Conservation (phyloP, 1,140 invertebrate genomes). For the Platyscapa corneri region DNA sequence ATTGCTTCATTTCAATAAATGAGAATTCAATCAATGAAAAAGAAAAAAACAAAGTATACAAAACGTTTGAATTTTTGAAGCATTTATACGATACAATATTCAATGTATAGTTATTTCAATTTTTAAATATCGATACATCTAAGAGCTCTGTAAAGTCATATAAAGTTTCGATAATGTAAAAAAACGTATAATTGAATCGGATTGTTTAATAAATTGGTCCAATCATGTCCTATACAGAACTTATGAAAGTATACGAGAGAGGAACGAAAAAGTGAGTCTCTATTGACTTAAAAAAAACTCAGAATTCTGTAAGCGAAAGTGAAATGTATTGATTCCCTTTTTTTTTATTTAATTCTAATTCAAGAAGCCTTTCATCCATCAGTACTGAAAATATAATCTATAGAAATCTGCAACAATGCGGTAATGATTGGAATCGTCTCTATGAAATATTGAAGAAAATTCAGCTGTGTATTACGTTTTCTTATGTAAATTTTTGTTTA, state of each 20-base stretch:
- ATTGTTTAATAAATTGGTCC: constrained; percentile 65
- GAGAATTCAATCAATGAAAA: neutral
- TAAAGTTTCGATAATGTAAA: constrained; percentile 45
- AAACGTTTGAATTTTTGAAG: neutral
- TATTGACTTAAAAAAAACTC: constrained; percentile 42
- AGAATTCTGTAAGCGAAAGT: constrained; percentile 41
- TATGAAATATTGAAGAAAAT: neutral
- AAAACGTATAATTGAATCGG: constrained; percentile 55
- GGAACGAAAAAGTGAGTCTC: constrained; percentile 34
- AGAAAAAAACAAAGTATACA: neutral
- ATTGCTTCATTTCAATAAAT: constrained; percentile 1
- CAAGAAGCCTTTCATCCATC: no score
- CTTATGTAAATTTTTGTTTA: neutral
- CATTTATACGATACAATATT: neutral
- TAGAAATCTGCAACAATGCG: neutral
- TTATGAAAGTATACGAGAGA: constrained; percentile 70
- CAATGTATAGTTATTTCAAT: constrained; percentile 16
- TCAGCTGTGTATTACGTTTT: constrained; percentile 8
- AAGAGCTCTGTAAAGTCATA: constrained; percentile 41
- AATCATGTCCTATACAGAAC: constrained; percentile 63
- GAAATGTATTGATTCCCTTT: constrained; percentile 46
- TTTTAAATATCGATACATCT: neutral
- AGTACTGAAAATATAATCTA: neutral
- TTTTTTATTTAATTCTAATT: neutral
- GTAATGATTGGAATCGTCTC: neutral